A percentile compares a stretch with the other conserved stretches of the same genome.
Conservation (phyloP, 1,140 invertebrate genomes). For the Lethrus apterus region DNA sequence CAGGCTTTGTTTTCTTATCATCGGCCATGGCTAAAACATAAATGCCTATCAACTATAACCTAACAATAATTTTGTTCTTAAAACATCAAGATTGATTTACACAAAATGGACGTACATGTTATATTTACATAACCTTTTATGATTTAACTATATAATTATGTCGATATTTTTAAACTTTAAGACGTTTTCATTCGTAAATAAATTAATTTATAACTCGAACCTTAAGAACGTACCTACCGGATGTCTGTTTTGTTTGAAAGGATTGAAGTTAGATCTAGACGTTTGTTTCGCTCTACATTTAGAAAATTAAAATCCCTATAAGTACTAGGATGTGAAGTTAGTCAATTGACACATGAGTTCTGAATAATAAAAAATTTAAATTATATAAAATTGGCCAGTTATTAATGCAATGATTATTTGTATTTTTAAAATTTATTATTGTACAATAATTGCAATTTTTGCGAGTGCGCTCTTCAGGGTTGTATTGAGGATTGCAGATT, state of each 20-base stretch:
- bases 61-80: neutral
- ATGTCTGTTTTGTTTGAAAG: slow-evolving; percentile 8
- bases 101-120: neutral
- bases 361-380: no score
- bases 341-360: no score
- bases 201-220: neutral
- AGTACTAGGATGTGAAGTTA: no score
- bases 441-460: no score
- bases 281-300: no score
- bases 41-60: slow-evolving; percentile 22
- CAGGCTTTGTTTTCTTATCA: slow-evolving; percentile 49
- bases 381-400: no score
- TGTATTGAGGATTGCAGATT: no score
- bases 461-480: no score
- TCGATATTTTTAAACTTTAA: neutral
- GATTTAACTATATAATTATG: neutral
- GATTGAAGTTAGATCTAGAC: slow-evolving; percentile 6
- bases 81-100: neutral
- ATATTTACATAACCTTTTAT: neutral
- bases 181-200: slow-evolving; percentile 1
- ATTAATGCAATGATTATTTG: no score
- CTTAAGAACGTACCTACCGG: slow-evolving; percentile 1
- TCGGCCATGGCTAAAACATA: slow-evolving; percentile 56
- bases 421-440: no score
- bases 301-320: no score